These are phyloP conservation scores for Elmis aenea DNA, from an alignment of 2,888 invertebrate genomes.

Conservation along the genomic window DNA sequence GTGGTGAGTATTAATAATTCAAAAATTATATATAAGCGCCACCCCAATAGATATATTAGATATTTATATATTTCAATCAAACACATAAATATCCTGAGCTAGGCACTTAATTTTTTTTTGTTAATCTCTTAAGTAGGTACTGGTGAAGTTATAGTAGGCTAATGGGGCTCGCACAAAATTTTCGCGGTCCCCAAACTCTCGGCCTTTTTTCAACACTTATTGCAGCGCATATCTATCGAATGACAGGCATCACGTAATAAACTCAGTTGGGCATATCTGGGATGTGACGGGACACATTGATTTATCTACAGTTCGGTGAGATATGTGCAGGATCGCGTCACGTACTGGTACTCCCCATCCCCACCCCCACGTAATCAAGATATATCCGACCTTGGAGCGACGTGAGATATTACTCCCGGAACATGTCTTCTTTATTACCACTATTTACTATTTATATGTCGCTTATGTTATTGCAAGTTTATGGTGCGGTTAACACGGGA, in stretches of 20 bases:
- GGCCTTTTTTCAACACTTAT: no score
- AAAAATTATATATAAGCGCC: no score
- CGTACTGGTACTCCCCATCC: conserved; percentile 35
- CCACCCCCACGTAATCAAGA: conserved; percentile 42
- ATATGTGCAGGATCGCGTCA: conserved; percentile 44
- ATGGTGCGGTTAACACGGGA: conserved; percentile 20
- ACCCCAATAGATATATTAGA: no score
- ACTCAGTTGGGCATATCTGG: conserved; percentile 37
- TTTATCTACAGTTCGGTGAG: conserved; percentile 43
- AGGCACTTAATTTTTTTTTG: no score
- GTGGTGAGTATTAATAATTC: no score
- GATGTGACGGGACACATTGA: conserved; percentile 41
- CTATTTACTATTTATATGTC: conserved; percentile 42
- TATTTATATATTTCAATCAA: no score
- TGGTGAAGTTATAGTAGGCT: no score
- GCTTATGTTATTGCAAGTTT: conserved; percentile 38
- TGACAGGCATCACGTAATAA: conserved; percentile 31
- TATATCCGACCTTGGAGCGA: conserved; percentile 45
- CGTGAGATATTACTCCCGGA: conserved; percentile 43
- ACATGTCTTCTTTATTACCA: conserved; percentile 41
- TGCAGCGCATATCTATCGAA: conserved; percentile 16
- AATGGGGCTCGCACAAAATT: no score
- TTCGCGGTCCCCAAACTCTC: no score
- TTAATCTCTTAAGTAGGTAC: no score
- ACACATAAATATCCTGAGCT: no score